Evolutionary conservation across 2,797 vertebrate genomes (phyloP).

Genomic region (Buphagus erythrorhynchus): DNA sequence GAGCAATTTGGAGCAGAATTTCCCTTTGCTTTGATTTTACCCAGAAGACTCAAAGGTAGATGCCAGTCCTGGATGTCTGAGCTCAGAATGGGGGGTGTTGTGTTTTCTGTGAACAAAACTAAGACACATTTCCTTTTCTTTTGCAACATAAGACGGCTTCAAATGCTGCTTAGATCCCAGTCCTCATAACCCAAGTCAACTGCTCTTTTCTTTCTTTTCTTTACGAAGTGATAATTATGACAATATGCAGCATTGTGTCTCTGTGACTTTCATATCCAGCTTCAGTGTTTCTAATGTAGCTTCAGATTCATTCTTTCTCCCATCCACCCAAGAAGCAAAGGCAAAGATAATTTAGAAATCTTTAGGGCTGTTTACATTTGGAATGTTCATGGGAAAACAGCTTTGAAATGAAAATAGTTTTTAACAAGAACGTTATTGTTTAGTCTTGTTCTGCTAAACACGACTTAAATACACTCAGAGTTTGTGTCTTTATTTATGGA

Average conservation of each 20-base stretch:
- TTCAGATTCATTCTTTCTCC: neutral
- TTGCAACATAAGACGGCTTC: neutral
- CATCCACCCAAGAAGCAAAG: conserved; percentile 13
- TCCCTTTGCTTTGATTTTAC: neutral
- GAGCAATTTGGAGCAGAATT: neutral
- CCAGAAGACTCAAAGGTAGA: neutral
- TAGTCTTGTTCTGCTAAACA: conserved; percentile 62
- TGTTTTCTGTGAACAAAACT: neutral
- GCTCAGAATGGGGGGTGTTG: neutral
- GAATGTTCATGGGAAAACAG: conserved; percentile 18
- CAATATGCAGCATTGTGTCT: conserved; percentile 57
- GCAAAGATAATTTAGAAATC: conserved; percentile 47
- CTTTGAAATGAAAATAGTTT: conserved; percentile 57
- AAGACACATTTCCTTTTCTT: conserved; percentile 5
- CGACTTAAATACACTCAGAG: neutral
- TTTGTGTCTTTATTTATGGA: conserved; percentile 50
- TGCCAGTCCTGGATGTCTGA: neutral
- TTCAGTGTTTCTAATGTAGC: neutral
- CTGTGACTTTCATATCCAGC: conserved; percentile 49
- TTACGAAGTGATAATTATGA: conserved; percentile 56
- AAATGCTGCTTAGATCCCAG: conserved; percentile 9
- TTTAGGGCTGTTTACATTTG: conserved; percentile 36
- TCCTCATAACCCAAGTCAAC: conserved; percentile 13
- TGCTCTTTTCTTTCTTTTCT: conserved; percentile 27
- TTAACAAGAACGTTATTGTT: conserved; percentile 50